Base-by-base conservation (phyloP, 1,140 invertebrate genomes). In the Propsilocerus akamusi region DNA sequence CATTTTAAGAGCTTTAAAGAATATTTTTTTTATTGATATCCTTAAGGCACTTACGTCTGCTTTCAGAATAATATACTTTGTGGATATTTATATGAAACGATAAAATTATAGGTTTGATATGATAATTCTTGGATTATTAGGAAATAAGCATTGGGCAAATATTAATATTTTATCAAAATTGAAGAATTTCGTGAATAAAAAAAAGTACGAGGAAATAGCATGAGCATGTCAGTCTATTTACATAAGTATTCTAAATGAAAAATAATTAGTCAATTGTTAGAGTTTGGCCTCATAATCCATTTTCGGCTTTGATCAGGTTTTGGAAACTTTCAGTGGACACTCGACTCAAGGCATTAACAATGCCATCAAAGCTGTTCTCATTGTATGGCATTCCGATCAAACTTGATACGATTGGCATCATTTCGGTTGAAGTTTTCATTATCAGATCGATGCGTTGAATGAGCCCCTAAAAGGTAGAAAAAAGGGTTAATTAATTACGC, bases 291-390 rank as follows among this genome's bases (percentile, higher is more conserved):
- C 26, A 52, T 50, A 53, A 51, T 51, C 60, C 55, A 48, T 64
- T 64, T 41, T 64, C 64, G 23, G 63, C 62, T 53, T 65, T 20
- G 10, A 17, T 20, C n/a, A 41, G 14, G 11, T 17, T 61, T 50
- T 64, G 53, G 47, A 65, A 57, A 54, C 63, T 64, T 10, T 59
- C 58, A 26, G 58, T 59, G 34, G 57, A 59, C 22, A 62, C 63
- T 24, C 60, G 41, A 34, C 63, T 64, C 14, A 65, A 48, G 3
- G 63, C 63, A 6, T 51, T 55, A 23, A 63, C 53, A 6, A 65
- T 62, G 17, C 56, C 59, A 22, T 62, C 62, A 24, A 65, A 49
- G 49, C 60, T 63, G 12, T 58, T 50, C 55, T 65, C 63, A 28
- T 59, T 60, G 37, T 63, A 65, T 26, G 56, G 53, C 22, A 60